These are phyloP conservation scores for Ellobium chinense DNA, from an alignment of 2,888 invertebrate species.

Conservation along the genomic window DNA sequence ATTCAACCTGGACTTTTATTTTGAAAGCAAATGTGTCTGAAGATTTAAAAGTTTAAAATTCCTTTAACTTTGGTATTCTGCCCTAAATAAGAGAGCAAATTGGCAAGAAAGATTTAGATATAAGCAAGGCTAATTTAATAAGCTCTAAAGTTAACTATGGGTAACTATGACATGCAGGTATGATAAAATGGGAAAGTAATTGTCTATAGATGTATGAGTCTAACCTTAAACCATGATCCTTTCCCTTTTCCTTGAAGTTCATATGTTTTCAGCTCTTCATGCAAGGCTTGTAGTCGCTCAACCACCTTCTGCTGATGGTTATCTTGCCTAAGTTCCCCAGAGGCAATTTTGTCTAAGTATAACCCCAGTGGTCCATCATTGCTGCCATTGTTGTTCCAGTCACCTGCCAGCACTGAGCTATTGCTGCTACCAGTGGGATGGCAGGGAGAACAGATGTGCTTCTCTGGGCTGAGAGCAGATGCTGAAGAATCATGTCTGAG, in stretches of 20 bases:
- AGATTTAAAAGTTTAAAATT: too few species aligned
- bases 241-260: conserved; percentile 75
- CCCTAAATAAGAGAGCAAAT: too few species aligned
- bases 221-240: conserved; percentile 41
- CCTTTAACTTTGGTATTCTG: too few species aligned
- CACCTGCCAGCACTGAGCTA: neutral
- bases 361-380: conserved; percentile 58
- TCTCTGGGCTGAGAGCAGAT: neutral
- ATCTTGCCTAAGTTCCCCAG: conserved; percentile 82
- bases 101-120: too few species aligned
- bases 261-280: conserved; percentile 84
- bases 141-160: too few species aligned
- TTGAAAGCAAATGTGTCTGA: too few species aligned
- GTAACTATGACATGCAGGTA: too few species aligned
- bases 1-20: too few species aligned
- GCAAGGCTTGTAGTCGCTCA: conserved; percentile 85
- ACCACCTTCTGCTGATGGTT: conserved; percentile 87
- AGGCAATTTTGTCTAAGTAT: conserved; percentile 81
- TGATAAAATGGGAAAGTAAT: too few species aligned
- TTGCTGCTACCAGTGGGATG: neutral
- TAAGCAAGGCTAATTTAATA: too few species aligned
- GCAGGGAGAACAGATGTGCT: neutral
- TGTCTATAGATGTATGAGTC: too few species aligned
- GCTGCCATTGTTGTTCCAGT: neutral
- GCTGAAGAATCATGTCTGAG: neutral